Base-by-base conservation (phyloP, 2,797 vertebrate species). In the Hippoglossus hippoglossus region DNA sequence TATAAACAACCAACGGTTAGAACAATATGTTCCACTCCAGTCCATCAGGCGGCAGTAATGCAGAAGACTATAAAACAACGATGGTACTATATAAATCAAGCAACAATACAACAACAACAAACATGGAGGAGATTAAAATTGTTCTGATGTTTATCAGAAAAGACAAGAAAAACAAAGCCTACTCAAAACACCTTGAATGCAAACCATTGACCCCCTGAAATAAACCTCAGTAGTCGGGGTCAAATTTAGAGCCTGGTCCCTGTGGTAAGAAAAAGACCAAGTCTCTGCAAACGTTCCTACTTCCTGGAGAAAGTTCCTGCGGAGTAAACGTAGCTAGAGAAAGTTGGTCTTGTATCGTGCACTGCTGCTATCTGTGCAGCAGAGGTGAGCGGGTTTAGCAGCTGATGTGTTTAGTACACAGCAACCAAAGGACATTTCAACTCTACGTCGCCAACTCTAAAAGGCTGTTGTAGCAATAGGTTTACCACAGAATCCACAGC, bases 341-440 rank as follows among this genome's bases (percentile, higher is more conserved):
- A 0, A 66, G 54, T 49, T 56, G 7, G 15, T 34, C 28, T 39
- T 16, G 9, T 61, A 75, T 71, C n/a, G n/a, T n/a, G n/a, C n/a
- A n/a, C n/a, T n/a, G n/a, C n/a, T n/a, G n/a, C n/a, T n/a, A n/a
- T n/a, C n/a, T n/a, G n/a, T 41, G 46, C 51, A 18, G 76, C 60
- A 22, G 28, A 72, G 64, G 55, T 67, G 59, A 89, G 84, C 85
- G 74, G 77, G 87, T 83, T 91, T 67, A 80, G 22, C 75, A 24
- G 62, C 75, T 67, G 61, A 66, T 67, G 65, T 89, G 86, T 90
- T 93, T 87, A 89, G 76, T 88, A 87, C 79, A 92, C 83, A 91
- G 39, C 36, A 34, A 50, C 26, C 18, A 70, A 63, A 82, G 79
- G 72, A 62, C 73, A 66, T 82, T 64, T 71, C 4, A 1, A 4